phyloP scores from a whole-genome alignment of 1,140 invertebrate species.

The Eupeodes corollae region DNA sequence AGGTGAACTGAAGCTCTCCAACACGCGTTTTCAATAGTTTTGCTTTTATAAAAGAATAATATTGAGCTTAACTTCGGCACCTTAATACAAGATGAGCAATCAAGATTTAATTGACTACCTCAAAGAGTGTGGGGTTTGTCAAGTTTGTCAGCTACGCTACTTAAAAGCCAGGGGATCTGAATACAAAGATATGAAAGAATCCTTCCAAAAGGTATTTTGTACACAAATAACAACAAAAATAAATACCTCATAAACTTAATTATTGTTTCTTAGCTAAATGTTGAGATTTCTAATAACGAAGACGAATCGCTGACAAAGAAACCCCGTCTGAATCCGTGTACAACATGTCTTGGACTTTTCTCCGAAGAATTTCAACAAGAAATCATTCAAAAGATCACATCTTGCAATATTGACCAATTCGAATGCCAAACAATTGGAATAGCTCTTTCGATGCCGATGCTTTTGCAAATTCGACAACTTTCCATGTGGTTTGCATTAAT shows the following conservation, averaged over 20 bases:
- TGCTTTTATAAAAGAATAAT: no score
- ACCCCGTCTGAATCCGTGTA: slow-evolving; percentile 39
- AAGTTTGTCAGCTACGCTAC: slow-evolving; percentile 44
- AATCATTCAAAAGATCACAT: slow-evolving; percentile 37
- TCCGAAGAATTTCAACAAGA: slow-evolving; percentile 39
- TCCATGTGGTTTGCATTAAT: slow-evolving; percentile 37
- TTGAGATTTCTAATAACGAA: neutral
- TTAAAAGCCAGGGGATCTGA: slow-evolving; percentile 36
- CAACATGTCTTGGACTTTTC: slow-evolving; percentile 52
- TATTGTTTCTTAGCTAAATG: slow-evolving; percentile 4
- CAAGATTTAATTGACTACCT: slow-evolving; percentile 37
- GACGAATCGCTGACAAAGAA: slow-evolving; percentile 23
- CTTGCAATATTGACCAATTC: slow-evolving; percentile 33
- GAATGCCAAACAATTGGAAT: slow-evolving; percentile 35
- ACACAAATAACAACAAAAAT: no score
- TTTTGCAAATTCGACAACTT: slow-evolving; percentile 36
- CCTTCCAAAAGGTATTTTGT: slow-evolving; percentile 34
- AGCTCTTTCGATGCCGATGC: slow-evolving; percentile 37
- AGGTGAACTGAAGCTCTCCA: no score
- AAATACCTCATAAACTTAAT: slow-evolving; percentile 2
- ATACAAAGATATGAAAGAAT: slow-evolving; percentile 36
- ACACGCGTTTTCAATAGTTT: no score
- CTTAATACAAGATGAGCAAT: slow-evolving; percentile 20
- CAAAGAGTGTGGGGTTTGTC: slow-evolving; percentile 39
- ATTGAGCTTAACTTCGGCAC: no score